Base-by-base conservation (phyloP, 2,888 invertebrate species). In the Harpagoxenus sublaevis region DNA sequence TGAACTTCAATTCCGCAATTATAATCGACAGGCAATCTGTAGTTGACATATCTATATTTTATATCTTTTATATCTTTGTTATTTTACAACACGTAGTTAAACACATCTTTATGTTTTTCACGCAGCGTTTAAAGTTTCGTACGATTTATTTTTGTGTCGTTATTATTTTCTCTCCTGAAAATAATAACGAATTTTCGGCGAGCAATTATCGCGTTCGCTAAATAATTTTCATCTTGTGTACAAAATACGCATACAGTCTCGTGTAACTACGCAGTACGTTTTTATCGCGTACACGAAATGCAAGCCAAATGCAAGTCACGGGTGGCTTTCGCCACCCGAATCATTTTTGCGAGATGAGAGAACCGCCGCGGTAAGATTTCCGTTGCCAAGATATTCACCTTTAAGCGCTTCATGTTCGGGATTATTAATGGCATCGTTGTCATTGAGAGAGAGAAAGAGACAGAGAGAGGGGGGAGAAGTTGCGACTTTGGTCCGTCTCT, bases 351-450 rank as follows among this genome's bases (percentile, higher is more conserved):
- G 28, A 62, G 42, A 74, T 18, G 60, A 48, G 28, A 31, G 35
- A 31, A 73, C 5, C 28, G 28, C 12, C 8, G 79, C 8, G 79
- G 3, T 28, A 18, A 42, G 28, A 42, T 68, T 0, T 70, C n/a
- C 60, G 15, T 60, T 84, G 84, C 73, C 84, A 84, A 84, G 60
- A 63, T 28, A 48, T 28, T 74, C 60, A 65, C 53, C 28, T 71
- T 81, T 65, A 62, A 42, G 23, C 15, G 45, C 4, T 42, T 45
- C 12, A 3, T 31, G 15, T 39, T 23, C 12, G 28, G 10, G 23
- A 77, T 77, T 77, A 77, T 77, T 77, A 77, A 77, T 68, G 68
- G n/a, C 23, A 39, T 28, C 42, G 51, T 53, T 68, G 77, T 51
- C 39, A 28, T n/a, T 28, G 42, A 35, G 12, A 31, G 3, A n/a